Conservation (phyloP, 2,113 vertebrate genomes). For the Falco punctatus region DNA sequence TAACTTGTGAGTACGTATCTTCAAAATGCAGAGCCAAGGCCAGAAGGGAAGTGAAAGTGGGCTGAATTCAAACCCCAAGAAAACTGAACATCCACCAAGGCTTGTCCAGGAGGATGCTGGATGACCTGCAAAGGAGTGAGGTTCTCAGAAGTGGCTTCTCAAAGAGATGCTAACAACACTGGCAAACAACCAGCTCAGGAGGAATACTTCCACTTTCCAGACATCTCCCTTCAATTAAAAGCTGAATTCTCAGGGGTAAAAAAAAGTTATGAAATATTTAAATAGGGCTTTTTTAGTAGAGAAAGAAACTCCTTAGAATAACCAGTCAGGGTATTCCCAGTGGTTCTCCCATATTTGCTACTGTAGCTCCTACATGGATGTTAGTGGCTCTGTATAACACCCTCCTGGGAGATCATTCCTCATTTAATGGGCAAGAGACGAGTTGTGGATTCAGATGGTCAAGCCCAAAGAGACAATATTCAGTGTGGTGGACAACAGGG, state of each 20-base stretch:
- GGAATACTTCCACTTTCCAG: neutral
- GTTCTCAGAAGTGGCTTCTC: neutral
- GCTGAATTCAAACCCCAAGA: neutral
- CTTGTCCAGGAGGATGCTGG: neutral
- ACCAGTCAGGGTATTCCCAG: neutral
- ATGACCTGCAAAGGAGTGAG: neutral
- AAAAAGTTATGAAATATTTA: neutral
- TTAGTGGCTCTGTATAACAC: neutral
- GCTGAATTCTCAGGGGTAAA: neutral
- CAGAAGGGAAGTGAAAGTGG: neutral
- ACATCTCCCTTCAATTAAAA: neutral
- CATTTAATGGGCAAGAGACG: neutral
- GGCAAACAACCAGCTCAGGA: neutral
- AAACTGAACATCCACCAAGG: neutral
- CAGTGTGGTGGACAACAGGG: rapidly evolving
- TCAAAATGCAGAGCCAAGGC: neutral
- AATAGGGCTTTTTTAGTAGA: neutral
- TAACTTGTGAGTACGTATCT: neutral
- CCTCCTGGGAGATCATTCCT: neutral
- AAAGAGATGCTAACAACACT: neutral
- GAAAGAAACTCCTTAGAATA: neutral
- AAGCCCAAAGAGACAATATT: neutral
- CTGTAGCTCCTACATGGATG: neutral
- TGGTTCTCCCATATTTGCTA: neutral
- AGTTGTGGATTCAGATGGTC: neutral